Conservation (phyloP, 2,888 invertebrate genomes). For the Molorchus minor region DNA sequence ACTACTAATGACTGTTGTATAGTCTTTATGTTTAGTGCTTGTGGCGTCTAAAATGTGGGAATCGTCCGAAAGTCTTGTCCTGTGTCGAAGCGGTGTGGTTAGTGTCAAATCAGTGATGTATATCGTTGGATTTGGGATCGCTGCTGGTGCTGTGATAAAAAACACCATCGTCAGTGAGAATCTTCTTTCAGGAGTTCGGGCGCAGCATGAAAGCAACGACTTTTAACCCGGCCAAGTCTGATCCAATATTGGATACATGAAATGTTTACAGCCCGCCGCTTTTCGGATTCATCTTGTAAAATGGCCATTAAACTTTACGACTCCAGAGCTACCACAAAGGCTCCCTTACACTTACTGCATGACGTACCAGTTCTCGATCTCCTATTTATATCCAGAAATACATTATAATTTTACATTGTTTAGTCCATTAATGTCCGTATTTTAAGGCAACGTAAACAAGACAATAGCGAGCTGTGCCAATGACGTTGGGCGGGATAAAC, state of each 20-base stretch:
- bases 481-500: neutral
- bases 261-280: conserved; percentile 52
- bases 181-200: conserved; percentile 41
- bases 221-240: conserved; percentile 48
- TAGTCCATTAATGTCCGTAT: neutral
- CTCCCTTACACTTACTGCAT: conserved; percentile 15
- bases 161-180: too few relatives aligned
- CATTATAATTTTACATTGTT: conserved; percentile 1
- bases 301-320: conserved; percentile 48
- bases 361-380: conserved; percentile 2
- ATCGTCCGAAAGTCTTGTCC: too few relatives aligned
- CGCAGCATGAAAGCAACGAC: conserved; percentile 36
- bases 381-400: conserved; percentile 12
- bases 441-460: conserved; percentile 4
- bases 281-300: conserved; percentile 51
- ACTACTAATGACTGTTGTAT: too few relatives aligned
- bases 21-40: too few relatives aligned
- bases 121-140: too few relatives aligned
- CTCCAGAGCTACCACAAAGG: conserved; percentile 32
- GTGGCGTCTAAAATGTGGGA: too few relatives aligned
- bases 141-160: too few relatives aligned
- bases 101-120: too few relatives aligned
- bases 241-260: conserved; percentile 52
- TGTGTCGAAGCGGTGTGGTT: too few relatives aligned
- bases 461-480: neutral